Base-by-base conservation (phyloP, 2,888 invertebrate genomes). In the Morpho deidamia region DNA sequence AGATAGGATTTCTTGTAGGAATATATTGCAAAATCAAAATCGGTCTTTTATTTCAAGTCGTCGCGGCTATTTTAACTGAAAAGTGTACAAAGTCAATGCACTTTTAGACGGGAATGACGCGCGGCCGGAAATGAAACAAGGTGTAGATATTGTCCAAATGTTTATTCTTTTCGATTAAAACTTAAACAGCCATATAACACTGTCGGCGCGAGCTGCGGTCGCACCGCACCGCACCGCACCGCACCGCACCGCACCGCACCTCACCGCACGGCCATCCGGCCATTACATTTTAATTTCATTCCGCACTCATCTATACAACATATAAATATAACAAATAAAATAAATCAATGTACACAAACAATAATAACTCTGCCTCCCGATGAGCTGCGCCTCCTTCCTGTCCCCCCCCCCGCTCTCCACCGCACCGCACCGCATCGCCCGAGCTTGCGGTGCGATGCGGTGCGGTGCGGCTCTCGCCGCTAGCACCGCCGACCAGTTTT, bases 241-340 rank as follows among this genome's bases (percentile, higher is more conserved):
- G 7, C 7, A 39, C 39, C 39, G 7, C 7, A 39, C 39, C 23
- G 23, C 23, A 40, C 39, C 39, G 9, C 9, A 40, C 39, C 39
- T 7, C 23, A 40, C 39, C 39, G 9, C 9, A 40, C 39, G 11
- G 9, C 23, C 5, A 23, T 23, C 23, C 61, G 70, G 70, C 66
- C 69, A 61, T 76, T 75, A 70, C 67, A 76, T 78, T 76, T 74
- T 75, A 76, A 76, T 77, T 75, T 65, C 68, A 71, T 67, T 67
- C 68, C 54, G 53, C 55, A 60, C 65, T 71, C 67, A 66, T 67
- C 71, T 71, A 70, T 71, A 70, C 74, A 75, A 78, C 76, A 80
- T 80, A 81, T 82, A 81, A 80, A 83, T 82, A 83, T 80, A 83
- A 82, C 81, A 81, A 76, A n/a, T n/a, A 82, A 59, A 64, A 72